A percentile compares a stretch with the other conserved stretches of the same genome.
These are phyloP conservation scores for Melanostigma gelatinosum DNA, from an alignment of 2,113 vertebrate genomes.

Conservation along the genomic window DNA sequence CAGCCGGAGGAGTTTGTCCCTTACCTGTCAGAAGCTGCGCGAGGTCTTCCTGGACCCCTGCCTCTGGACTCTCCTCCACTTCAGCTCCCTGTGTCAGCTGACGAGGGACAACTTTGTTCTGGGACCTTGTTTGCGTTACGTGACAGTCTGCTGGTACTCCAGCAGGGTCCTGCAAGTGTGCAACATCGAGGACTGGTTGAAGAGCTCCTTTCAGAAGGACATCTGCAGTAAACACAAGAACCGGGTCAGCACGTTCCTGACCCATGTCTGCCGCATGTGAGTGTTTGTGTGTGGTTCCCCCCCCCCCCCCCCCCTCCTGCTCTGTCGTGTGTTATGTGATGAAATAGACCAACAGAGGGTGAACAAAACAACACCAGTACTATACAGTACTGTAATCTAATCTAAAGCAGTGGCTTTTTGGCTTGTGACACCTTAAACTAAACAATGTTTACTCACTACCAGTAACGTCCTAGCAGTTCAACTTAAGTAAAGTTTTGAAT, in stretches of 20 bases:
- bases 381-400: not conserved
- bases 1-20: constrained; percentile 86
- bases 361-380: not conserved
- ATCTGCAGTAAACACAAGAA: constrained; percentile 89
- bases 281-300: constrained; percentile 67
- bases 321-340: constrained; percentile 6
- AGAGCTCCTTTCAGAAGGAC: constrained; percentile 89
- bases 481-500: not conserved
- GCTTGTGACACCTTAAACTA: constrained; percentile 5
- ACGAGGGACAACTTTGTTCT: constrained; percentile 89
- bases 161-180: constrained; percentile 91
- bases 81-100: constrained; percentile 88
- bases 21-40: constrained; percentile 84
- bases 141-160: constrained; percentile 93
- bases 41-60: constrained; percentile 88
- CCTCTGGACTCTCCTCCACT: constrained; percentile 89
- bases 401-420: not conserved
- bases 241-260: constrained; percentile 88
- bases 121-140: constrained; percentile 85
- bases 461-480: not conserved
- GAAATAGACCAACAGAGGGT: constrained; percentile 1
- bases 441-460: not conserved
- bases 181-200: constrained; percentile 94
- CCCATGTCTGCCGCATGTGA: constrained; percentile 87
- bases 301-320: not conserved